Evolutionary conservation across 2,888 invertebrate species (phyloP).

Genomic region (Ophioninae sp.): DNA sequence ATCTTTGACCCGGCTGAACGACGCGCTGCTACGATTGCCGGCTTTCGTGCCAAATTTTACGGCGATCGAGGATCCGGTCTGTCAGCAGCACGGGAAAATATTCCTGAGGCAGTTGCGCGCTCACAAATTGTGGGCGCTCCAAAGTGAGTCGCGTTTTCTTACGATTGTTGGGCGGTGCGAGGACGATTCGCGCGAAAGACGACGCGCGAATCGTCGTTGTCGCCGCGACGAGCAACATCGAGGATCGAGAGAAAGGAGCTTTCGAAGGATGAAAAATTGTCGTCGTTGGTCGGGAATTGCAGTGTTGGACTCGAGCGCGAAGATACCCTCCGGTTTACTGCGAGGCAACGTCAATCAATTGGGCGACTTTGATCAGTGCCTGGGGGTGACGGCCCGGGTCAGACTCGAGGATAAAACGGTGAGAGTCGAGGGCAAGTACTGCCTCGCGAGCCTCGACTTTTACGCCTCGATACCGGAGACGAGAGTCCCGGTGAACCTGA

Average conservation of each 20-base stretch:
- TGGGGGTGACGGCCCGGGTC: conserved; percentile 83
- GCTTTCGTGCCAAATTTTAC: conserved; percentile 87
- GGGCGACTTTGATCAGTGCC: conserved; percentile 88
- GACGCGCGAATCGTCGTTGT: too few relatives aligned
- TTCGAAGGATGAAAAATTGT: conserved; percentile 57
- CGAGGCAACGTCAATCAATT: conserved; percentile 88
- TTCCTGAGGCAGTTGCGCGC: conserved; percentile 86
- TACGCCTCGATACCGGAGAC: conserved; percentile 84
- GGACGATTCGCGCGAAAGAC: too few relatives aligned
- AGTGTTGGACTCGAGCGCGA: conserved; percentile 89
- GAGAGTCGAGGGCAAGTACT: conserved; percentile 87
- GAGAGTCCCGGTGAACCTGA: conserved; percentile 85
- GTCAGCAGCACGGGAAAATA: conserved; percentile 87
- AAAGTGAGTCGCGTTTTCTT: conserved; percentile 86
- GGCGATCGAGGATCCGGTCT: conserved; percentile 85
- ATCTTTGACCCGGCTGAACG: conserved; percentile 85
- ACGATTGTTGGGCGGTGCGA: too few relatives aligned
- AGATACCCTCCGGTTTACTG: conserved; percentile 86
- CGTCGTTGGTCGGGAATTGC: conserved; percentile 75
- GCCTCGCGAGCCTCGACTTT: conserved; percentile 86
- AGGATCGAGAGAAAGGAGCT: too few relatives aligned
- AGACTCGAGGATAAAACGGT: conserved; percentile 84
- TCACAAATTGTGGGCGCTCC: conserved; percentile 87
- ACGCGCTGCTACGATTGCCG: conserved; percentile 83
- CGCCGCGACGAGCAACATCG: too few relatives aligned